A percentile compares a stretch with the other conserved stretches of the same genome.
phyloP scores from a whole-genome alignment of 2,113 vertebrate species.

The Amphilophus citrinellus region DNA sequence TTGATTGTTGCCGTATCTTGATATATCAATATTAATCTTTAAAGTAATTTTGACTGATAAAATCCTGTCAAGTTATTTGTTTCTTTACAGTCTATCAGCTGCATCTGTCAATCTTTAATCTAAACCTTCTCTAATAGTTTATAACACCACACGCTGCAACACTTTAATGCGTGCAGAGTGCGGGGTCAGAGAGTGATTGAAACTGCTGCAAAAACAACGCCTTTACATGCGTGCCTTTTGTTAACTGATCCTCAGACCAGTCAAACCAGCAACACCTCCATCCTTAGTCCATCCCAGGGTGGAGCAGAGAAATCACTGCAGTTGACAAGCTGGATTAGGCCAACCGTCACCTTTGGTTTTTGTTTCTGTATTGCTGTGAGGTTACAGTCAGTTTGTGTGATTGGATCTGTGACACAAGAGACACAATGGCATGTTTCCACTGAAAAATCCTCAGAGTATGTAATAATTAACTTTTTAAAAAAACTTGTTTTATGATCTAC shows the following conservation, averaged over 20 bases:
- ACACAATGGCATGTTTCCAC: not conserved
- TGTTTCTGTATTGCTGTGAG: not conserved
- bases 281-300: conserved; percentile 54
- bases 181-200: conserved; percentile 20
- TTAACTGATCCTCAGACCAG: conserved; percentile 58
- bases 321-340: conserved; percentile 45
- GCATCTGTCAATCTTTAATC: not conserved
- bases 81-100: not conserved
- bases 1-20: not conserved
- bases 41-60: not conserved
- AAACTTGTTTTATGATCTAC: not conserved
- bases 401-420: not conserved
- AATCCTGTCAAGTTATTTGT: not conserved
- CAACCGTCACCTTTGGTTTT: conserved; percentile 48
- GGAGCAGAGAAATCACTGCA: conserved; percentile 67
- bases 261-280: conserved; percentile 65
- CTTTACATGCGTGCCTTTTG: conserved; percentile 29
- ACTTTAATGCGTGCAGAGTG: not conserved
- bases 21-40: not conserved
- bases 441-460: not conserved
- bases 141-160: not conserved
- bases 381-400: conserved; percentile 23
- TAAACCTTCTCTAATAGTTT: not conserved
- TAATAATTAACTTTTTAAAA: not conserved
- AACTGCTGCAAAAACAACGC: conserved; percentile 36